Percentiles rank a stretch among this genome's conserved stretches.
Evolutionary conservation across 2,888 invertebrate genomes (phyloP).

Genomic region (Congeria kusceri): DNA sequence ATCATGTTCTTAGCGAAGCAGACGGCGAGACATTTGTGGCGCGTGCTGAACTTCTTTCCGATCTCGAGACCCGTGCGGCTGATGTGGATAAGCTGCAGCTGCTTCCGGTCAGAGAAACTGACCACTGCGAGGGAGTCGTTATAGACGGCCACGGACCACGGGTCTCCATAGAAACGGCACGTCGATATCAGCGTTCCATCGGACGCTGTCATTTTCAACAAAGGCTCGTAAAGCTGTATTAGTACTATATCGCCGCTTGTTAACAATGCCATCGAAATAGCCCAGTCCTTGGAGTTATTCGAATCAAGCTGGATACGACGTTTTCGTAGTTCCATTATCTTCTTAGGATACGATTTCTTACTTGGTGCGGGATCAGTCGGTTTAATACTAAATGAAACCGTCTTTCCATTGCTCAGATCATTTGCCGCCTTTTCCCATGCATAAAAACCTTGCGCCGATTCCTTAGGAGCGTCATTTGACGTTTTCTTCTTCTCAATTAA

Average conservation of each 20-base stretch:
- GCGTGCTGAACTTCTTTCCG: slow-evolving; percentile 45
- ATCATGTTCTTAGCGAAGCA: slow-evolving; percentile 52
- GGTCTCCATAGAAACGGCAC: slow-evolving; percentile 47
- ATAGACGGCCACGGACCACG: slow-evolving; percentile 56
- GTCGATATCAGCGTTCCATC: slow-evolving; percentile 36
- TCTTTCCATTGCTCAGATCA: background rate
- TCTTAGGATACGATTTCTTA: slow-evolving; percentile 25
- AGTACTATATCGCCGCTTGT: slow-evolving; percentile 49
- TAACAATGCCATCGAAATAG: slow-evolving; percentile 50
- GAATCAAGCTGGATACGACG: slow-evolving; percentile 33
- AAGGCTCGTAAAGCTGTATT: slow-evolving; percentile 43
- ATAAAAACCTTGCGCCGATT: background rate
- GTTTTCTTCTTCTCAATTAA: background rate
- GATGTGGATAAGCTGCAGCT: slow-evolving; percentile 56
- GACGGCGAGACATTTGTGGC: slow-evolving; percentile 53
- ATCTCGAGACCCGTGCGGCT: slow-evolving; percentile 21
- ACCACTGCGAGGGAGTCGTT: slow-evolving; percentile 55
- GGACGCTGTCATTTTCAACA: slow-evolving; percentile 42
- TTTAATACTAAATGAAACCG: slow-evolving; percentile 11
- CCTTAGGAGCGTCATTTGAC: background rate
- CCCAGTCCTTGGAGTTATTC: slow-evolving; percentile 43
- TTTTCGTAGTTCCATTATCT: slow-evolving; percentile 51
- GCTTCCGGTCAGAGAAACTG: slow-evolving; percentile 60
- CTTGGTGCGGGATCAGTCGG: background rate
- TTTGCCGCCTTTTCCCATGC: background rate